Evolutionary conservation across 2,888 invertebrate genomes (phyloP), one percentile per base, ranked within the genome.

Genomic region (Drosophila acutilabella): DNA sequence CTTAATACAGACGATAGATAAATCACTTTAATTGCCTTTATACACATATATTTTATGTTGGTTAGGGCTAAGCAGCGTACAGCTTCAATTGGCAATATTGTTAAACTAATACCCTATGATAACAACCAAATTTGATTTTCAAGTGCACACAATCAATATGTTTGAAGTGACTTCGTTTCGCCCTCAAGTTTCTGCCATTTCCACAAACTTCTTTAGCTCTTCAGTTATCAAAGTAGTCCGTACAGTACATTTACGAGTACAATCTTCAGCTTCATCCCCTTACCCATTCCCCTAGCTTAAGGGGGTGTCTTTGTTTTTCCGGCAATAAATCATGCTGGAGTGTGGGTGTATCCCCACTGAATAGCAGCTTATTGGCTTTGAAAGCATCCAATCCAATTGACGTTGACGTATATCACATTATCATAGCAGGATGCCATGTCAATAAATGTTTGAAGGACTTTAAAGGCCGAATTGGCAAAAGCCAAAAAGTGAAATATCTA

Each of bases 361-460:
- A 80, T 85, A 74, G 69, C 85, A 88, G 81, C 83, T 83, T 83
- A 83, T 83, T 88, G 83, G 83, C 88, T 83, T 83, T 86, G 75
- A 75, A 68, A 83, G 80, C 85, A 83, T 69, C 86, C 72, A 82
- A 81, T 86, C 86, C 88, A 88, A 88, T 88, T 82, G 87, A 86
- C 83, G 86, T 83, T 83, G 83, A 88, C 86, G 80, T 83, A 83
- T 88, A 84, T 88, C 83, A 82, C 83, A 83, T 86, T 88, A 83
- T 83, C 88, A 86, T 78, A 75, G 83, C 86, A 84, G 67, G 65
- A 76, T 85, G 79, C 78, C 85, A 77, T 79, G 86, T 71, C 86
- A 88, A 82, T 81, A 68, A 85, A 76, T 79, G 82, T 64, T 65
- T 65, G 71, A 56, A 64, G 59, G 69, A 72, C 76, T 81, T 81